Conservation (phyloP, 1,140 invertebrate species). For the Drosophila sucinea region DNA sequence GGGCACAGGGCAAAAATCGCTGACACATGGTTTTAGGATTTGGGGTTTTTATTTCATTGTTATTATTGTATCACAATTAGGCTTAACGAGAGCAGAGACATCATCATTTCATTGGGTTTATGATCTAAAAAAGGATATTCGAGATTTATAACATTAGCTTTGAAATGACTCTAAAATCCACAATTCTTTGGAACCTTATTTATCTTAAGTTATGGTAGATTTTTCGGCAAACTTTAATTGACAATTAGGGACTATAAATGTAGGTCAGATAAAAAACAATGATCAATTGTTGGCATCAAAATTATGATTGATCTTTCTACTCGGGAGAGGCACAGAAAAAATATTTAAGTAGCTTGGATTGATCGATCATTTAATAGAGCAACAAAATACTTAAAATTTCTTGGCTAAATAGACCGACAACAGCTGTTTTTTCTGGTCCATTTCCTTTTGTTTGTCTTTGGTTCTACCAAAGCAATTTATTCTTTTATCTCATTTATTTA, state of each 20-base stretch:
- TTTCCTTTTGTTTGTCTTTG: not conserved
- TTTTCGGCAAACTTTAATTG: not conserved
- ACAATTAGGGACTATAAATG: not conserved
- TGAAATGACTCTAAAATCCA: not conserved
- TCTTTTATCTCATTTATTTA: not conserved
- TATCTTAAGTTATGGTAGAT: not conserved
- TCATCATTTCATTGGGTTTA: not conserved
- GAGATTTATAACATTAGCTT: not conserved
- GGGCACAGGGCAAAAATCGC: conserved; percentile 29
- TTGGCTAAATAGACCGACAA: too few species aligned
- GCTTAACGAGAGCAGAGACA: not conserved
- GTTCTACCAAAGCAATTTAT: not conserved
- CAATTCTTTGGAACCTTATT: not conserved
- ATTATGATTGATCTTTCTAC: conserved; percentile 1
- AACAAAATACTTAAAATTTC: too few species aligned
- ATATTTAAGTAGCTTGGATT: not conserved
- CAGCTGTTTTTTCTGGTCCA: not conserved
- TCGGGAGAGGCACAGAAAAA: not conserved
- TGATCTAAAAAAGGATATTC: not conserved
- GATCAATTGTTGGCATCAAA: not conserved
- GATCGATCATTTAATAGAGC: not conserved
- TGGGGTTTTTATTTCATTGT: conserved; percentile 19
- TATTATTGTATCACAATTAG: conserved; percentile 19
- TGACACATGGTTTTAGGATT: conserved; percentile 33
- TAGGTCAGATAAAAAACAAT: not conserved